These are phyloP conservation scores for Palythoa grandiflora DNA, from an alignment of 92 coral and sea anemone genomes.

Conservation along the genomic window DNA sequence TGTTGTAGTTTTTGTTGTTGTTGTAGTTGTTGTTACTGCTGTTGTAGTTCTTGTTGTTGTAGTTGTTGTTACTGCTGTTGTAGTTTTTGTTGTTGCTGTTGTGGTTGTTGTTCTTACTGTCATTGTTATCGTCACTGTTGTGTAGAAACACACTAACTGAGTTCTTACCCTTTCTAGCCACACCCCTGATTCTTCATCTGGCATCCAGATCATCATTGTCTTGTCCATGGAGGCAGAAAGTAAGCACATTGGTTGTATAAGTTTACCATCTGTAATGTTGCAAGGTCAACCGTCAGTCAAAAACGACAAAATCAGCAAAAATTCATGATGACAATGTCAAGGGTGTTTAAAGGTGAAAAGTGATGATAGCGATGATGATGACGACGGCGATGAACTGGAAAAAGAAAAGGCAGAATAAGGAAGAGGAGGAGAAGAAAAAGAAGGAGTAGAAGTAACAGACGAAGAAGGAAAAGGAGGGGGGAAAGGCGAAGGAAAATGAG, in stretches of 20 bases:
- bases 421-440: background rate
- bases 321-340: background rate
- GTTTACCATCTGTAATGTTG: conserved; percentile 46
- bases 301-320: background rate
- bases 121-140: background rate
- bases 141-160: background rate
- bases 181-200: conserved; percentile 93
- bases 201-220: conserved; percentile 89
- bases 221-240: conserved; percentile 97
- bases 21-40: too few relatives aligned
- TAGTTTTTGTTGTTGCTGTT: background rate
- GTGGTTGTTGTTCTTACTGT: background rate
- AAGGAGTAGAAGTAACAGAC: background rate
- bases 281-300: background rate
- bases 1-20: too few relatives aligned
- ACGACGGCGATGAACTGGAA: background rate
- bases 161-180: conserved; percentile 87
- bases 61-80: background rate
- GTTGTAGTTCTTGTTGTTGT: background rate
- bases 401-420: background rate
- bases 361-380: background rate
- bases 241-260: conserved; percentile 85
- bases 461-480: background rate
- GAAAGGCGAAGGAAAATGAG: background rate
- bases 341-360: too few relatives aligned